phyloP scores from a whole-genome alignment of 2,113 vertebrate genomes.

The Salvelinus namaycush region DNA sequence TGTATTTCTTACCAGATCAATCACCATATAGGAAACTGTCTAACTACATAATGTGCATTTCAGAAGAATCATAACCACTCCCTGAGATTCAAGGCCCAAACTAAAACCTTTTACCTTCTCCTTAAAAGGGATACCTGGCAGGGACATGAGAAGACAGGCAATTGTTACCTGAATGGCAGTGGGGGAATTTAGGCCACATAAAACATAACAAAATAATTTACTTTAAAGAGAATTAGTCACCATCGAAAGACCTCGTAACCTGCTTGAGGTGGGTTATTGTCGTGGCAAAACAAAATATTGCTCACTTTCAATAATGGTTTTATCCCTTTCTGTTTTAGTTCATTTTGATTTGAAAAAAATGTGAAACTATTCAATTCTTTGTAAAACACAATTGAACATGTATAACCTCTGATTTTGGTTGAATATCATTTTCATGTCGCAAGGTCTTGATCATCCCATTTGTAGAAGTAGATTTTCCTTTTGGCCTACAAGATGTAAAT shows the following conservation, averaged over 20 bases:
- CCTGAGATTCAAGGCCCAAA: neutral
- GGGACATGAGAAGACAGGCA: neutral
- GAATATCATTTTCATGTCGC: constrained; percentile 13
- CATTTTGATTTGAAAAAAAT: constrained; percentile 3
- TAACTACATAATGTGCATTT: neutral
- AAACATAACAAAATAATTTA: constrained; percentile 19
- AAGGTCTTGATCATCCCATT: constrained; percentile 11
- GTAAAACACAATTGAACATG: neutral
- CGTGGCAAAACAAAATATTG: constrained; percentile 11
- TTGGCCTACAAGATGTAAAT: constrained; percentile 30
- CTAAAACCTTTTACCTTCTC: neutral
- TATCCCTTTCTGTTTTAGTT: constrained; percentile 8
- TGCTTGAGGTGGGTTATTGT: neutral
- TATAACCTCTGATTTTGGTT: neutral
- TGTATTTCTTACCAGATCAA: neutral
- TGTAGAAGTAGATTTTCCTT: constrained; percentile 15
- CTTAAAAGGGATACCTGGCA: neutral
- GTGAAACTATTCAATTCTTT: constrained; percentile 12
- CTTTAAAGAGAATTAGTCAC: constrained; percentile 8
- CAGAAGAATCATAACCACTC: neutral
- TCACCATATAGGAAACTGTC: neutral
- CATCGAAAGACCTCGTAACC: neutral
- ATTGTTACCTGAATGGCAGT: neutral
- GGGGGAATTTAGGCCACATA: neutral
- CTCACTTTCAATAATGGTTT: constrained; percentile 9